Base-by-base conservation (phyloP, 2,888 invertebrate genomes). In the Allophyes oxyacanthae region DNA sequence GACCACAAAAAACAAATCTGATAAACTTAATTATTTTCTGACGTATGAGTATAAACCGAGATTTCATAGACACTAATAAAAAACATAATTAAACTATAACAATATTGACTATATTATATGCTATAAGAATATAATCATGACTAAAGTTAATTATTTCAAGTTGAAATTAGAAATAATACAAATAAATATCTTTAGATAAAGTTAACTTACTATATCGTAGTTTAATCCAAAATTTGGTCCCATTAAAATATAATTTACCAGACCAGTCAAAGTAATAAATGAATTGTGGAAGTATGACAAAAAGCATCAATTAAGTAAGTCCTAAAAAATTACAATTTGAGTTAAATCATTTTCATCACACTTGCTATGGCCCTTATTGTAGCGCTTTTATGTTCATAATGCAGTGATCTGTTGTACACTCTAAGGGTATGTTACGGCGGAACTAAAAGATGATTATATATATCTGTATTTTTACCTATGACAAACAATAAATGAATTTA, bases 61-160 rank as follows among this genome's bases (percentile, higher is more conserved):
- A 61, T 49, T 60, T 51, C 3, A 43, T 59, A 50, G 20, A 63
- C 30, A 59, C 33, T 44, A 33, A 28, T 60, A 59, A 51, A 60
- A 64, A 62, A 64, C 48, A 61, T 44, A 62, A 45, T 62, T 45
- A 68, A 54, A 62, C 30, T 40, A 53, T 49, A 53, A 68, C 48
- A 68, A 54, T 37, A 61, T 61, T 26, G 43, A 40, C 46, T 52
- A 34, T 38, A n/a, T n/a, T n/a, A 30, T 10, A 42, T 30, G n/a
- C 11, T 15, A 42, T 49, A 45, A 37, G n/a, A n/a, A 58, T 41
- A 41, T 57, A 20, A 20, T 20, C 20, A 20, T 20, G 13, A 61
- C 32, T 53, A 61, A 45, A 14, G 13, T 28, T 41, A 41, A 34
- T 9, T 14, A 44, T 33, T 38, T 46, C 8, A 6, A 42, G n/a